These are phyloP conservation scores for Drosophila albomicans DNA, from an alignment of 1,140 invertebrate species.

Conservation along the genomic window DNA sequence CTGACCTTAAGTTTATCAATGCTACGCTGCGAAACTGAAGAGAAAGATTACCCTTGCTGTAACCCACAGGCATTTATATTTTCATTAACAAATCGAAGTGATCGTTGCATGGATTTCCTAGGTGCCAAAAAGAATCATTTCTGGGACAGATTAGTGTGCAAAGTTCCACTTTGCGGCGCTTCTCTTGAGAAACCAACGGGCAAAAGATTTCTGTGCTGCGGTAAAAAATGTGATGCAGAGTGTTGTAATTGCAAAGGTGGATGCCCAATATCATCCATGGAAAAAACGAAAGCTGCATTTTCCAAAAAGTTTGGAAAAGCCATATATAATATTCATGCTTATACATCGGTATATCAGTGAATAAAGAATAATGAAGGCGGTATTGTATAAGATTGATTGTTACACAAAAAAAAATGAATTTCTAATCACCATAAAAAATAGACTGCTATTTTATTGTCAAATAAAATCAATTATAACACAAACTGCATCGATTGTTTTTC, in stretches of 20 bases:
- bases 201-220: not conserved
- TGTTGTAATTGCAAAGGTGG: slow-evolving; percentile 6
- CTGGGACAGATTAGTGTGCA: not conserved
- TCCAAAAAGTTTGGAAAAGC: not conserved
- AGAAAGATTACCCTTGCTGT: not conserved
- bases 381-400: too few species aligned
- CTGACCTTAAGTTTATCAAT: too few species aligned
- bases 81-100: not conserved
- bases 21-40: not conserved
- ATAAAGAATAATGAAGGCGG: too few species aligned
- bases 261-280: not conserved
- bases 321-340: not conserved
- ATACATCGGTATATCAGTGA: too few species aligned
- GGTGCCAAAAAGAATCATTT: not conserved
- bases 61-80: not conserved
- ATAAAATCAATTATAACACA: too few species aligned
- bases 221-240: not conserved
- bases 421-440: too few species aligned
- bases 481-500: not conserved
- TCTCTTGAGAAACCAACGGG: not conserved
- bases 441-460: too few species aligned
- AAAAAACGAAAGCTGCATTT: not conserved
- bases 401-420: too few species aligned
- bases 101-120: not conserved
- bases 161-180: not conserved